phyloP scores from a whole-genome alignment of 2,797 vertebrate species.

The Hippocampus kuda region DNA sequence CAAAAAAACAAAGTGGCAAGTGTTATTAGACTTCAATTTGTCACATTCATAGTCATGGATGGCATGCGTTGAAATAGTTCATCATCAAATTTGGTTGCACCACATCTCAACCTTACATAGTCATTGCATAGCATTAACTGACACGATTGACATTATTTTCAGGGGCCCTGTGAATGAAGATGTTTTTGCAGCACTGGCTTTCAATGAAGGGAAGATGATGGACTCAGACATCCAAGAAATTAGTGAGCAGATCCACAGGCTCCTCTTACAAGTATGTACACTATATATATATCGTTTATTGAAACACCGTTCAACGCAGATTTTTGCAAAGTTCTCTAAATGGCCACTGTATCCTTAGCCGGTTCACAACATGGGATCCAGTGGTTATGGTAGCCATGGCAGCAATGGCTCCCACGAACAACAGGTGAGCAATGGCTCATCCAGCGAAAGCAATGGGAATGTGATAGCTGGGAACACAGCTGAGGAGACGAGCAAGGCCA shows the following conservation, averaged over 20 bases:
- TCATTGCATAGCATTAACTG: background rate
- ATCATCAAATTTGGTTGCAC: too few species aligned
- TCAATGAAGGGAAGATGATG: constrained; percentile 71
- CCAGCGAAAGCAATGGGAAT: constrained; percentile 82
- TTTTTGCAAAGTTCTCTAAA: constrained; percentile 11
- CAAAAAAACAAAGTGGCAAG: too few species aligned
- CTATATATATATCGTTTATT: background rate
- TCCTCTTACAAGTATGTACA: constrained; percentile 79
- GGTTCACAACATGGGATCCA: constrained; percentile 86
- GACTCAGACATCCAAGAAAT: constrained; percentile 84
- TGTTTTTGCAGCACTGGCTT: constrained; percentile 74
- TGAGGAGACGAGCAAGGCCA: constrained; percentile 68
- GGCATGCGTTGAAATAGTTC: too few species aligned
- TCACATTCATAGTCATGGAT: too few species aligned
- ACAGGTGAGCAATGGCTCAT: constrained; percentile 80
- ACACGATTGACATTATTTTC: constrained; percentile 13
- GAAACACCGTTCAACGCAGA: background rate
- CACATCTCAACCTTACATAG: background rate
- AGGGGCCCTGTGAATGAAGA: constrained; percentile 96
- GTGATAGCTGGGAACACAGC: constrained; percentile 29
- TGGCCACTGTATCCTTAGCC: constrained; percentile 61
- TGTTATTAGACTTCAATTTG: too few species aligned
- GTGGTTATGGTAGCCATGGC: constrained; percentile 86
- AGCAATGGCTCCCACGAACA: constrained; percentile 80
- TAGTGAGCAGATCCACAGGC: constrained; percentile 85